phyloP scores from a whole-genome alignment of 2,888 invertebrate genomes.

The Melikaiella ostensackeni region DNA sequence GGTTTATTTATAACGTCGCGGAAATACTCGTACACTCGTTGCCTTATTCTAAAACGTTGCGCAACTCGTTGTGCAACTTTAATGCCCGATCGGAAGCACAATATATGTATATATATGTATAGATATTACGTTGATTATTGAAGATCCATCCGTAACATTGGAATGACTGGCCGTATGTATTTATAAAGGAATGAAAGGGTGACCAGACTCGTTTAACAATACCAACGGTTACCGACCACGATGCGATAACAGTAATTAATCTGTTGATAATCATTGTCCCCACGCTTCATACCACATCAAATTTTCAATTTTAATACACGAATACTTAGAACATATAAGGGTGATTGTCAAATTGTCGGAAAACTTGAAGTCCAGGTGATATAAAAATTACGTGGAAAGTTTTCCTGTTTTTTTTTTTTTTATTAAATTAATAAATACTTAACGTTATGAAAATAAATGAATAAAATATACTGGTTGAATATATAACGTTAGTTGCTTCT shows the following conservation, averaged over 20 bases:
- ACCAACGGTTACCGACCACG: conserved; percentile 14
- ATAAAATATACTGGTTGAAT: too few species aligned
- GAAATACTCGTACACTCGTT: conserved; percentile 68
- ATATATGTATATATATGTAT: not conserved
- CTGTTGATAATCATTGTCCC: too few species aligned
- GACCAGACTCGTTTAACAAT: conserved; percentile 6
- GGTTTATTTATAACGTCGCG: conserved; percentile 72
- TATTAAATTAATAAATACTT: too few species aligned
- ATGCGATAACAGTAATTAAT: not conserved
- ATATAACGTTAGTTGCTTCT: too few species aligned
- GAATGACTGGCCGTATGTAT: not conserved
- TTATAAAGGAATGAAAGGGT: conserved; percentile 4
- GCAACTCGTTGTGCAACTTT: conserved; percentile 63
- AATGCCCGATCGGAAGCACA: conserved; percentile 38
- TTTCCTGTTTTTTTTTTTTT: too few species aligned
- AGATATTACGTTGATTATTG: conserved; percentile 7
- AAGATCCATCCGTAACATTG: conserved; percentile 12
- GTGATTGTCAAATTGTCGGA: too few species aligned
- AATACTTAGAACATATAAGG: too few species aligned
- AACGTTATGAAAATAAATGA: too few species aligned
- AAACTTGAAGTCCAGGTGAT: too few species aligned
- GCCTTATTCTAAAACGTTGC: conserved; percentile 68
- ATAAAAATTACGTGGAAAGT: too few species aligned
- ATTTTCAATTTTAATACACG: not conserved
- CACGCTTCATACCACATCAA: not conserved